A percentile compares a stretch with the other conserved stretches of the same genome.
phyloP scores from a whole-genome alignment of 2,113 vertebrate genomes.

The Podocnemis expansa region DNA sequence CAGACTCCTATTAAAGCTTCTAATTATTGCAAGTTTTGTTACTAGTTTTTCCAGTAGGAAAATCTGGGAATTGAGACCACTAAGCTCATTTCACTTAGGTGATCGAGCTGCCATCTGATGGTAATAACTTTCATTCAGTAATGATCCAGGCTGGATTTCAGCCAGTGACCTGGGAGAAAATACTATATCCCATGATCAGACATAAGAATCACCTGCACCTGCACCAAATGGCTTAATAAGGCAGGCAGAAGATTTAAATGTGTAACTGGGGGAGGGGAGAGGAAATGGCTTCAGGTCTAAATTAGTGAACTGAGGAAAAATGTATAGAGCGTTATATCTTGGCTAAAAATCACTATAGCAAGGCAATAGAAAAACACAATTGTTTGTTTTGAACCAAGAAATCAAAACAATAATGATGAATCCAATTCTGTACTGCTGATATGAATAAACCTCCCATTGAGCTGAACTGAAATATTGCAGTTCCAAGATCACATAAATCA shows the following conservation, averaged over 20 bases:
- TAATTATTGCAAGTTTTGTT: background rate
- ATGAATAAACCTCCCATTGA: background rate
- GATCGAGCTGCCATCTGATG: background rate
- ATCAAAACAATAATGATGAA: background rate
- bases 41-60: background rate
- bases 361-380: background rate
- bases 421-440: background rate
- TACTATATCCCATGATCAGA: background rate
- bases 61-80: background rate
- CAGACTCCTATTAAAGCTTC: background rate
- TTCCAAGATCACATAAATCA: background rate
- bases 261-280: background rate
- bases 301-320: background rate
- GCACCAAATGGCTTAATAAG: background rate
- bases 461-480: background rate
- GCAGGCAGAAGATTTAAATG: background rate
- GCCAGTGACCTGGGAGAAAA: background rate
- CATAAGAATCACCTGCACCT: background rate
- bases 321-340: background rate
- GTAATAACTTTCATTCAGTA: background rate
- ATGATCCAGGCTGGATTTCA: background rate
- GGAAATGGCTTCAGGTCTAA: background rate
- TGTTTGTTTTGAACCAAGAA: background rate
- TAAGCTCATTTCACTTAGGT: background rate
- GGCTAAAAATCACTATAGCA: background rate